A percentile compares a stretch with the other conserved stretches of the same genome.
phyloP scores from a whole-genome alignment of 2,797 vertebrate genomes.

The Sebastolobus altivelis region DNA sequence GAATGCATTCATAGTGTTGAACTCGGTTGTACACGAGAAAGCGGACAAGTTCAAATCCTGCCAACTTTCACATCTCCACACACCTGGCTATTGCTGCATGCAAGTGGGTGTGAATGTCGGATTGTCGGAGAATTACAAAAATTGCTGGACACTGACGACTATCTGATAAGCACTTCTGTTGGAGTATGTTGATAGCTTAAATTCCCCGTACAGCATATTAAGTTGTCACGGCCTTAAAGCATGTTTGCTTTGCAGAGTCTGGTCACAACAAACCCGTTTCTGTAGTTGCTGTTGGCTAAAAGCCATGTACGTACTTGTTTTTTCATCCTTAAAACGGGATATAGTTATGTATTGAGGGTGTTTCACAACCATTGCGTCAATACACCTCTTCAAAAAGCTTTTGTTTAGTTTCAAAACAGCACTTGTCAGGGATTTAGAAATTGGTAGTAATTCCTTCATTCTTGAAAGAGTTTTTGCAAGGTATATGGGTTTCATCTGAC shows the following conservation, averaged over 20 bases:
- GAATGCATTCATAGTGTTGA: background rate
- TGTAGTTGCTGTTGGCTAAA: background rate
- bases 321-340: background rate
- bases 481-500: slow-evolving; percentile 6
- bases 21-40: background rate
- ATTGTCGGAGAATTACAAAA: background rate
- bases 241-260: background rate
- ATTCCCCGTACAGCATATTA: background rate
- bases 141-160: background rate
- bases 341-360: background rate
- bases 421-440: background rate
- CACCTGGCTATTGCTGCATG: background rate
- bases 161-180: background rate
- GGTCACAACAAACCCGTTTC: background rate
- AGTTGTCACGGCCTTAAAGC: background rate
- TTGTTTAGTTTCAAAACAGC: background rate
- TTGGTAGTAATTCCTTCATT: no score
- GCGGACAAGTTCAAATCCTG: background rate
- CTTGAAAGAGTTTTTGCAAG: no score
- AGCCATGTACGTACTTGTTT: background rate
- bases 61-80: background rate
- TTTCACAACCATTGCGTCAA: background rate
- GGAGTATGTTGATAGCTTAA: background rate
- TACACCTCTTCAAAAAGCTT: background rate
- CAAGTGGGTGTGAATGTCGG: background rate